phyloP scores from a whole-genome alignment of 2,113 vertebrate genomes.

The Panthera tigris region DNA sequence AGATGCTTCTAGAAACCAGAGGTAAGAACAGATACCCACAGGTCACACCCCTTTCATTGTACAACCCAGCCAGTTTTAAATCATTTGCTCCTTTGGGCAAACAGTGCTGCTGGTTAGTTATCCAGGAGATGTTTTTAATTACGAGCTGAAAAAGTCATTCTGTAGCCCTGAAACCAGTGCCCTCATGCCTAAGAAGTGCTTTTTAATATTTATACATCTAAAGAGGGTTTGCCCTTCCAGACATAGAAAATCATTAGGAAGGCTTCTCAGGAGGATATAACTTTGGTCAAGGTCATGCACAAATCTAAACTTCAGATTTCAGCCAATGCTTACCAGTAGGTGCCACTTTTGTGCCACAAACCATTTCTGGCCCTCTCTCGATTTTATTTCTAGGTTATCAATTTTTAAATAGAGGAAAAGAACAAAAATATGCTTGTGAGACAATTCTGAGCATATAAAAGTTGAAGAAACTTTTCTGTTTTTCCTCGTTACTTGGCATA shows the following conservation, averaged over 20 bases:
- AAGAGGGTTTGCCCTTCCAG: slow-evolving; percentile 73
- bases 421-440: slow-evolving; percentile 75
- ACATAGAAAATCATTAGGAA: slow-evolving; percentile 73
- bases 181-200: slow-evolving; percentile 65
- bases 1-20: slow-evolving; percentile 18
- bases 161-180: slow-evolving; percentile 59
- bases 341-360: slow-evolving; percentile 81
- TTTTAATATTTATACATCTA: slow-evolving; percentile 75
- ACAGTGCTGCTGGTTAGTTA: slow-evolving; percentile 70
- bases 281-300: slow-evolving; percentile 81
- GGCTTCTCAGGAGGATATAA: slow-evolving; percentile 76
- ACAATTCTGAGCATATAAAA: slow-evolving; percentile 81
- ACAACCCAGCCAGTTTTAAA: slow-evolving; percentile 26
- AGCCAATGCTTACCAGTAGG: slow-evolving; percentile 72
- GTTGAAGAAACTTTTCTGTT: slow-evolving; percentile 71
- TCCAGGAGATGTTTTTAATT: slow-evolving; percentile 74
- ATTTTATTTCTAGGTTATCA: slow-evolving; percentile 82
- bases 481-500: slow-evolving; percentile 75
- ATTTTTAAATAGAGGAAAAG: slow-evolving; percentile 83
- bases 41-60: not conserved
- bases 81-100: slow-evolving; percentile 60
- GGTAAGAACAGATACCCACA: not conserved
- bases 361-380: slow-evolving; percentile 37
- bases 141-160: slow-evolving; percentile 60
- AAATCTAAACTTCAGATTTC: slow-evolving; percentile 76